Base-by-base conservation (phyloP, 2,797 vertebrate species). In the Balearica regulorum region DNA sequence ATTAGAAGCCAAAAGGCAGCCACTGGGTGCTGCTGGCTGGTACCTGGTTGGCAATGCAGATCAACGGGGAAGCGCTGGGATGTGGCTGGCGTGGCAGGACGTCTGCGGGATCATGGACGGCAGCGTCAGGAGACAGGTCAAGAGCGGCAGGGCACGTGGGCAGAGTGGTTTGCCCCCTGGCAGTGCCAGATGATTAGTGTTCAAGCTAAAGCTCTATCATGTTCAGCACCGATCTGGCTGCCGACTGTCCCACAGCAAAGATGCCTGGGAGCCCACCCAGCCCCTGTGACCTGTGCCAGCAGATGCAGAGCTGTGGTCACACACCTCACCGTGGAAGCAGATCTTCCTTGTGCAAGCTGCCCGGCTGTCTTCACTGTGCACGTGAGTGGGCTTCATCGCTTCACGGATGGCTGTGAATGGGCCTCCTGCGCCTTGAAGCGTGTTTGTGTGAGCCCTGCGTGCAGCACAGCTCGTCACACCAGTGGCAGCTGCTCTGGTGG, bases 351-450 rank as follows among this genome's bases (percentile, higher is more conserved):
- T 16, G 53, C 28, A 49, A 21, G 53, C 64, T 55, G 28, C 41
- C 58, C 8, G 11, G 49, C 41, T 72, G 33, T 62, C 37, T 35
- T 62, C 33, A 2, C 15, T 60, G 53, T 26, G 65, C 13, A 13
- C 0, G 0, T 26, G 54, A 73, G n/a, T 33, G 44, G 54, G 35
- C 48, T 76, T 61, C 29, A 13, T 31, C 1, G 1, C 39, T 39
- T 39, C 39, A 39, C 13, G 39, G 11, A 8, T 5, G 46, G 64
- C 75, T 57, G 28, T 21, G 24, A 41, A 37, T 11, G 22, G 69
- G 64, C 18, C 33, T 64, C 31, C 6, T 22, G 25, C 0, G 1
- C 49, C 22, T 28, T 14, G 33, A 46, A 61, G 53, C 10, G 1
- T 16, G 35, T 61, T 55, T 28, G 28, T 43, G 33, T 43, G 21